phyloP scores from a whole-genome alignment of 2,113 vertebrate genomes.

The Geococcyx californianus region DNA sequence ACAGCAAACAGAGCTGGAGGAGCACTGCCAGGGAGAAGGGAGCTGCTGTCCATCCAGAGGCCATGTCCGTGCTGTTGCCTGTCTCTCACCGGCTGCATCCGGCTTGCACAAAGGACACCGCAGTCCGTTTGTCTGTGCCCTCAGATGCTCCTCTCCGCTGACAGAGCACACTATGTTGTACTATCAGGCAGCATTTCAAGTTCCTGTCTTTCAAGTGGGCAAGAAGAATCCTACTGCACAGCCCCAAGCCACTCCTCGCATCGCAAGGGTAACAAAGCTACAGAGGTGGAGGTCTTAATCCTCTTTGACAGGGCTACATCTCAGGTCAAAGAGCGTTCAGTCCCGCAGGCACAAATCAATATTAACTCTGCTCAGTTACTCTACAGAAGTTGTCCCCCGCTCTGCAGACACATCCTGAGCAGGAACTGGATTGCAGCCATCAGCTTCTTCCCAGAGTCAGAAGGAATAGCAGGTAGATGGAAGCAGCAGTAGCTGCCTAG shows the following conservation, averaged over 20 bases:
- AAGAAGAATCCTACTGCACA: background rate
- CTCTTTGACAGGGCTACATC: background rate
- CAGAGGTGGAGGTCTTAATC: background rate
- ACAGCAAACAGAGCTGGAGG: background rate
- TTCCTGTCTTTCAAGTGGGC: background rate
- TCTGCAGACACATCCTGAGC: background rate
- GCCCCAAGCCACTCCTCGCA: background rate
- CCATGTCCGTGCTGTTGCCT: background rate
- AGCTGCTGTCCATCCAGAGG: background rate
- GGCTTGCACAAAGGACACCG: background rate
- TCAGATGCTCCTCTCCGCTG: background rate
- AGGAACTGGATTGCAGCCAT: background rate
- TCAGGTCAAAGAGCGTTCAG: background rate
- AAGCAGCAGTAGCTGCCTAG: accelerated
- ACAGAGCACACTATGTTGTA: background rate
- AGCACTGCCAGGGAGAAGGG: background rate
- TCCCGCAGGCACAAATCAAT: accelerated
- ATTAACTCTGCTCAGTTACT: background rate
- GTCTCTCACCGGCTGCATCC: background rate
- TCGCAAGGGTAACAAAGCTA: background rate
- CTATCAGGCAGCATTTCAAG: background rate
- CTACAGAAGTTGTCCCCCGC: background rate
- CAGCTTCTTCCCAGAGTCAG: accelerated
- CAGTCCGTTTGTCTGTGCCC: background rate
- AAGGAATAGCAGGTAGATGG: background rate